Evolutionary conservation across 2,888 invertebrate species (phyloP).

Genomic region (Drosophila cognata): DNA sequence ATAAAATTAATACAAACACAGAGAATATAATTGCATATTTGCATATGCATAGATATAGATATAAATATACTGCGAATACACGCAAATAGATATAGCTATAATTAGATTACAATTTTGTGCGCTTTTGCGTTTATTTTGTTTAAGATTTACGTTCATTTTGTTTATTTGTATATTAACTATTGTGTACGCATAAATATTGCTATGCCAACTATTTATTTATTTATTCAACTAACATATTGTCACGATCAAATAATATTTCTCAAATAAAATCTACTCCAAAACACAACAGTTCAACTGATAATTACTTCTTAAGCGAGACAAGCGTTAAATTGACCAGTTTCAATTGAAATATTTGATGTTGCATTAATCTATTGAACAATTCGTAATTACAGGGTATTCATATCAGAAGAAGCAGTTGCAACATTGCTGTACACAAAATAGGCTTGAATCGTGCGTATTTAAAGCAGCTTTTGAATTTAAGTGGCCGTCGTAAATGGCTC

Average conservation of each 20-base stretch:
- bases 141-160: conserved; percentile 42
- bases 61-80: conserved; percentile 10
- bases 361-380: background rate
- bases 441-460: conserved; percentile 6
- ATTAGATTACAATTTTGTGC: conserved; percentile 45
- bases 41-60: conserved; percentile 18
- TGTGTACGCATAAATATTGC: conserved; percentile 31
- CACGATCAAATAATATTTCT: conserved; percentile 52
- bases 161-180: conserved; percentile 17
- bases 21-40: conserved; percentile 44
- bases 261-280: conserved; percentile 56
- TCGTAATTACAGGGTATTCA: background rate
- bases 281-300: background rate
- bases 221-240: conserved; percentile 78
- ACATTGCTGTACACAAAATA: background rate
- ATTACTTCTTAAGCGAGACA: background rate
- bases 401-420: conserved; percentile 1
- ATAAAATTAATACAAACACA: conserved; percentile 31
- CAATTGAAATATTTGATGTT: background rate
- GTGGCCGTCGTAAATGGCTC: background rate
- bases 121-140: conserved; percentile 23
- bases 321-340: background rate
- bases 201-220: conserved; percentile 71
- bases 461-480: conserved; percentile 8
- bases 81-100: conserved; percentile 27